Evolutionary conservation across 2,797 vertebrate species (phyloP).

Genomic region (Nothura maculosa): DNA sequence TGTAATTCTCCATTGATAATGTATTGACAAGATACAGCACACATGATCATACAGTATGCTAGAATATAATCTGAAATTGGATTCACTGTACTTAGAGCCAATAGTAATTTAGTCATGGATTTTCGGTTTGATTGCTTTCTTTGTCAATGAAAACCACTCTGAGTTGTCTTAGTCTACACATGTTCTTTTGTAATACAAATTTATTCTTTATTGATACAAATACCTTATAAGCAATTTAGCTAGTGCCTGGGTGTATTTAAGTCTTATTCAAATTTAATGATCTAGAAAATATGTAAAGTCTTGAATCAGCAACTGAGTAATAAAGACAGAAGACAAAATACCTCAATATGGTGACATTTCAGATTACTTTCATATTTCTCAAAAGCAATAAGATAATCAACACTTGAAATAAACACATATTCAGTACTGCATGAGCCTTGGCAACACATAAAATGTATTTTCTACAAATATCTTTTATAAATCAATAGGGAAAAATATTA

Average conservation of each 20-base stretch:
- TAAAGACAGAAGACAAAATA: not conserved
- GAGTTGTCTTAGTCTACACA: slow-evolving; percentile 12
- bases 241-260: not conserved
- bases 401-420: not conserved
- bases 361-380: not conserved
- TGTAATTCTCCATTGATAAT: slow-evolving; percentile 21
- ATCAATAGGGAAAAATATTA: not conserved
- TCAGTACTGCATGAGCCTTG: not conserved
- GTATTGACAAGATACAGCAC: slow-evolving; percentile 7
- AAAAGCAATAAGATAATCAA: not conserved
- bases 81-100: slow-evolving; percentile 38
- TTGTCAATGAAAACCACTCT: slow-evolving; percentile 40
- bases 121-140: slow-evolving; percentile 66
- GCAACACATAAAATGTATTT: not conserved
- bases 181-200: slow-evolving; percentile 27
- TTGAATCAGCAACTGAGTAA: not conserved
- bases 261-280: slow-evolving; percentile 4
- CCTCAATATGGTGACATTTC: not conserved
- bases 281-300: not conserved
- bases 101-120: slow-evolving; percentile 50
- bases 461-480: not conserved
- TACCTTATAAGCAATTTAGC: slow-evolving; percentile 6
- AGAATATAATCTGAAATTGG: slow-evolving; percentile 28
- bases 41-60: not conserved
- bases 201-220: slow-evolving; percentile 58